phyloP scores from a whole-genome alignment of 2,797 vertebrate species.

The Pelobates cultripes region DNA sequence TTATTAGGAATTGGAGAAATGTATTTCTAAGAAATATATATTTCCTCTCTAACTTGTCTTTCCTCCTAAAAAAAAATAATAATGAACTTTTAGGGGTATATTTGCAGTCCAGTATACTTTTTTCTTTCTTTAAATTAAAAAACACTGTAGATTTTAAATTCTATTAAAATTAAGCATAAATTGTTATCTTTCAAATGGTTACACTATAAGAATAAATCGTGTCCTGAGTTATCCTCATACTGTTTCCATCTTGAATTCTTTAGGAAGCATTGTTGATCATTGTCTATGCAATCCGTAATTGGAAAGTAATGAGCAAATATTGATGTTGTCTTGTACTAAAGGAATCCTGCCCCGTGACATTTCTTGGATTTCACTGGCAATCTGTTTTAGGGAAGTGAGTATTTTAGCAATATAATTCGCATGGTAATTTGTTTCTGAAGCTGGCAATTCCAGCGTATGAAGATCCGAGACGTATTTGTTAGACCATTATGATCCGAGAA shows the following conservation, averaged over 20 bases:
- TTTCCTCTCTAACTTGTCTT: no score
- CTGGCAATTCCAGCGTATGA: constrained; percentile 17
- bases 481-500: constrained; percentile 8
- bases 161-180: no score
- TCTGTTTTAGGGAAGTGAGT: constrained; percentile 17
- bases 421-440: constrained; percentile 8
- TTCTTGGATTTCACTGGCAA: constrained; percentile 33
- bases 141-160: no score
- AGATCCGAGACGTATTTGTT: not conserved
- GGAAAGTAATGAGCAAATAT: constrained; percentile 48
- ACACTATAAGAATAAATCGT: not conserved
- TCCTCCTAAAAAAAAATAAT: no score
- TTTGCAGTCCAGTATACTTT: no score
- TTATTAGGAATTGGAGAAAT: no score
- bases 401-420: constrained; percentile 28
- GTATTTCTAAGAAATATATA: no score
- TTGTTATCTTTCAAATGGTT: no score
- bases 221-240: not conserved
- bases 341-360: constrained; percentile 17
- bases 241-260: constrained; percentile 3
- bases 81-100: no score
- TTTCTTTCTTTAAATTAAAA: no score
- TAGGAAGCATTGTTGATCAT: not conserved
- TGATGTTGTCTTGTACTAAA: constrained; percentile 15
- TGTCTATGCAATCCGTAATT: constrained; percentile 33